A percentile compares a stretch with the other conserved stretches of the same genome.
phyloP scores from a whole-genome alignment of 2,888 invertebrate genomes.

The Noctua janthina region DNA sequence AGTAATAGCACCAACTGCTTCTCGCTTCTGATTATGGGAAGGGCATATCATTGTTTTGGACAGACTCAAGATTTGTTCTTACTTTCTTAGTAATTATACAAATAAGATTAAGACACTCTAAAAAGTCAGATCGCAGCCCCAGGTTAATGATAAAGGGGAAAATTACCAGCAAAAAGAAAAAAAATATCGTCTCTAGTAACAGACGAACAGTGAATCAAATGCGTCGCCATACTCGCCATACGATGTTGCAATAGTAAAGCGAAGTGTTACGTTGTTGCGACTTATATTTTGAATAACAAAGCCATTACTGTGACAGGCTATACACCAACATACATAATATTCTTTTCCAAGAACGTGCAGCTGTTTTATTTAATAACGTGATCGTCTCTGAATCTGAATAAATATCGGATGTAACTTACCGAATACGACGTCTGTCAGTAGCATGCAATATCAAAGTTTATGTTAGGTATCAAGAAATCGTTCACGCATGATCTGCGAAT shows the following conservation, averaged over 20 bases:
- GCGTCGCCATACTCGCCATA: background rate
- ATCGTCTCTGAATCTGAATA: background rate
- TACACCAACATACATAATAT: background rate
- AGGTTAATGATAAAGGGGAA: conserved; percentile 16
- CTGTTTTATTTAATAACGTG: conserved; percentile 1
- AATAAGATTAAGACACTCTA: background rate
- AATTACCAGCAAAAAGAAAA: background rate
- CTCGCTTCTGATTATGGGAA: background rate
- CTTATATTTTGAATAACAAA: conserved; percentile 35
- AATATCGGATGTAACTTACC: conserved; percentile 49
- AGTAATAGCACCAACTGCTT: background rate
- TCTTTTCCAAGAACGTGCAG: conserved; percentile 2
- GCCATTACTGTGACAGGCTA: background rate
- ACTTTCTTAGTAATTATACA: background rate
- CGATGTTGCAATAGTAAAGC: conserved; percentile 13
- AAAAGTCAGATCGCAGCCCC: background rate
- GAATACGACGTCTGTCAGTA: conserved; percentile 60
- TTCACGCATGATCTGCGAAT: background rate
- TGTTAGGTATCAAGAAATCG: conserved; percentile 6
- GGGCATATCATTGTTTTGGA: background rate
- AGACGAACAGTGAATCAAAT: conserved; percentile 11
- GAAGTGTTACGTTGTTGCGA: conserved; percentile 12
- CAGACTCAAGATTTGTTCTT: background rate
- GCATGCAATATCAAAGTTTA: conserved; percentile 53
- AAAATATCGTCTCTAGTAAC: conserved; percentile 16